A percentile compares a stretch with the other conserved stretches of the same genome.
These are phyloP conservation scores for Equus przewalskii DNA, from an alignment of 2,113 vertebrate genomes.

Conservation along the genomic window DNA sequence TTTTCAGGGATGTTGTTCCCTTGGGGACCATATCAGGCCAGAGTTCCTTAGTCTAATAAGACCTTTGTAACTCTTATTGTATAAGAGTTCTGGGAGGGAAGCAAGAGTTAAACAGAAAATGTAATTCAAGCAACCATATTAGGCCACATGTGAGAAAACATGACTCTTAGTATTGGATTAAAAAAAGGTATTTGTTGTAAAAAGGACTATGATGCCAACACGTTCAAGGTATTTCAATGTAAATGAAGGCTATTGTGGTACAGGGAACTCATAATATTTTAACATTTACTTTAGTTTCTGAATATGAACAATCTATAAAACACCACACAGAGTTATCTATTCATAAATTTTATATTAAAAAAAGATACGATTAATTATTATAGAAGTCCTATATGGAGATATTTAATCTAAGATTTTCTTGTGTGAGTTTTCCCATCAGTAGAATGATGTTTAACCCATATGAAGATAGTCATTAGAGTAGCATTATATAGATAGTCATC, in stretches of 20 bases:
- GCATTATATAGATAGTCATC: background rate
- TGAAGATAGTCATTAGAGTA: background rate
- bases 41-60: conserved; percentile 96
- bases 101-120: conserved; percentile 91
- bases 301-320: conserved; percentile 3
- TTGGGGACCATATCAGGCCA: conserved; percentile 97
- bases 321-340: background rate
- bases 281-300: conserved; percentile 43
- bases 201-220: conserved; percentile 77
- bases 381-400: background rate
- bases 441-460: background rate
- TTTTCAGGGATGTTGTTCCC: conserved; percentile 99
- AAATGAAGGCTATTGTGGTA: conserved; percentile 35
- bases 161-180: conserved; percentile 90
- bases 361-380: background rate
- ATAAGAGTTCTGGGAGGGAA: conserved; percentile 92
- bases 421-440: background rate
- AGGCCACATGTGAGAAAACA: conserved; percentile 95
- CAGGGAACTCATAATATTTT: background rate
- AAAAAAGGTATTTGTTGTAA: conserved; percentile 83
- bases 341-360: conserved; percentile 20
- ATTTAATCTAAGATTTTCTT: conserved; percentile 27
- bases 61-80: conserved; percentile 94
- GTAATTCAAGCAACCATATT: conserved; percentile 92
- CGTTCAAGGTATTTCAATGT: conserved; percentile 51